Evolutionary conservation across 2,888 invertebrate species (phyloP), one percentile per base, ranked within the genome.

Genomic region (Aphelenchoides bicaudatus): DNA sequence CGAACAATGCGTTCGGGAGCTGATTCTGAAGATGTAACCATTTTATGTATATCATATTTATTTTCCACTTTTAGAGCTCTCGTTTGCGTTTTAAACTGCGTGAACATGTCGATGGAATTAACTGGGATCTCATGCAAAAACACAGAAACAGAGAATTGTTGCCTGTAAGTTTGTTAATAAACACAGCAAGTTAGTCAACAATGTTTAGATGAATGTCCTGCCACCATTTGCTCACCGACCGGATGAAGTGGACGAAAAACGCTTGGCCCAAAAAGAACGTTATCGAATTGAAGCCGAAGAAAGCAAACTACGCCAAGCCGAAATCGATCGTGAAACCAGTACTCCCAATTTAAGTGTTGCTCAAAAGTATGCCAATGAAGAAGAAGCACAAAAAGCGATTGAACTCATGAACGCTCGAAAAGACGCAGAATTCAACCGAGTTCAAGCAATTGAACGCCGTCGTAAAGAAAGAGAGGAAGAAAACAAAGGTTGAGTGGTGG

Each of bases 21-120:
- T 25, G 43, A 43, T 8, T 25, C 16, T 19, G 16, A 43, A 21
- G 43, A 43, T n/a, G 43, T 43, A n/a, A 43, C 13, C 34, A 13
- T 16, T 13, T 13, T 34, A 13, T 13, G 16, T 16, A 13, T 34
- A 34, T 16, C 21, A 43, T 43, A 34, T 34, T n/a, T 10, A n/a
- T 10, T n/a, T 10, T 10, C 34, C n/a, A n/a, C n/a, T 34, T 43
- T 6, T n/a, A 43, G 43, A 43, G 43, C n/a, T 19, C 10, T n/a
- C 10, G 43, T 19, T 43, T 43, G 43, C 6, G 43, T 8, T 43
- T 6, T 16, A 30, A 59, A 16, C 61, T 72, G 5, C 37, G 58
- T 6, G 60, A 60, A n/a, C 69, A 69, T 43, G 60, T 72, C 1
- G 68, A 69, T 52, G 43, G 60, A 5, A 68, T 70, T 16, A 72